A percentile compares a stretch with the other conserved stretches of the same genome.
Conservation (phyloP, 2,797 vertebrate genomes). For the Sebastes kiyomatsui region DNA sequence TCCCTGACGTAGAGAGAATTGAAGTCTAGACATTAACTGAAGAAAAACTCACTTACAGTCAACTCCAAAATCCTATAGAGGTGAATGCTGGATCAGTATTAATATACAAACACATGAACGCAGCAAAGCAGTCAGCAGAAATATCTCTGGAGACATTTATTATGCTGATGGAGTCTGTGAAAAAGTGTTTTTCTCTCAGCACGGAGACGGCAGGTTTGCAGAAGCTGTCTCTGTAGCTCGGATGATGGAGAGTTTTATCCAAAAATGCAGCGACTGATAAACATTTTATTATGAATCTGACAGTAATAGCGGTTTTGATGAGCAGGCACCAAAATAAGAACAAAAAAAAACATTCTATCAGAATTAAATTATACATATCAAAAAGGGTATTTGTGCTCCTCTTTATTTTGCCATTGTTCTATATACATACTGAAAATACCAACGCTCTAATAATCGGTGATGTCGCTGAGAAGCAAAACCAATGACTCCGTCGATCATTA, state of each 20-base stretch:
- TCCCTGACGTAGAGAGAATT: no score
- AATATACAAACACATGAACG: conserved; percentile 1
- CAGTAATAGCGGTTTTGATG: not conserved
- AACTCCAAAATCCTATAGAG: not conserved
- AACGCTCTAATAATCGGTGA: not conserved
- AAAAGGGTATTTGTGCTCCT: not conserved
- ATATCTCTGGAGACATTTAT: conserved; percentile 10
- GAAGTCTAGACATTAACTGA: not conserved
- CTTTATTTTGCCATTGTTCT: not conserved
- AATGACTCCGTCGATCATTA: conserved; percentile 40
- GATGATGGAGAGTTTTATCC: not conserved
- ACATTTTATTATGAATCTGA: not conserved
- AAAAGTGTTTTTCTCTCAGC: not conserved
- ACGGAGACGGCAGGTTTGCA: not conserved
- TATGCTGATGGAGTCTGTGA: conserved; percentile 4
- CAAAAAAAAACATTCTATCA: not conserved
- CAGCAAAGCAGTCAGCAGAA: conserved; percentile 17
- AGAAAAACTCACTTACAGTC: not conserved
- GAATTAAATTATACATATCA: not conserved
- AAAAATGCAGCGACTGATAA: not conserved
- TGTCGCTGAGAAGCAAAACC: not conserved
- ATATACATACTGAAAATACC: not conserved
- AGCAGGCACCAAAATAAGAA: not conserved
- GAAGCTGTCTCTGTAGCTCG: not conserved
- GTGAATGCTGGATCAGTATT: not conserved